Base-by-base conservation (phyloP, 2,888 invertebrate genomes). In the Brachyptera risi region DNA sequence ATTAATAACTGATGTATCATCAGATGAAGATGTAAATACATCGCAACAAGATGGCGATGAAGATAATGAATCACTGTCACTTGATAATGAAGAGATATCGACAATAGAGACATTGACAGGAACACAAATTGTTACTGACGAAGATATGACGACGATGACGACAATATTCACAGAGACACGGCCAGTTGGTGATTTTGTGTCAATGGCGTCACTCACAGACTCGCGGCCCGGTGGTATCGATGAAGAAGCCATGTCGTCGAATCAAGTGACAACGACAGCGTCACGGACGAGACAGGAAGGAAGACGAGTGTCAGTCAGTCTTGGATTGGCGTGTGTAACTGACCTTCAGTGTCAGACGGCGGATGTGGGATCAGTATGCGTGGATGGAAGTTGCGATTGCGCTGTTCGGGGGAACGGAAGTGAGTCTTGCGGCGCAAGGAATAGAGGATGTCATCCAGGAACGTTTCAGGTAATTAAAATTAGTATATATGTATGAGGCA, bases 261-360 rank as follows among this genome's bases (percentile, higher is more conserved):
- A n/a, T 21, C 24, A 26, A 51, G 23, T 21, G 27, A 1, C 13
- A n/a, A n/a, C n/a, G n/a, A n/a, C n/a, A n/a, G n/a, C 31, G 31
- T 7, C 11, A 31, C 31, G 31, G 11, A 31, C 31, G 11, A 5
- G 31, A 31, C 31, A 31, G 11, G 31, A 31, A 31, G 31, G 31
- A 31, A n/a, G n/a, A n/a, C 23, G 26, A 4, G 60, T 65, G 42
- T 77, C 81, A 1, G 83, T 90, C 5, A 91, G 91, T 17, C 78
- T 94, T 37, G 93, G 94, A 5, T 80, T 89, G 70, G 76, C 83
- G 2, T 94, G 94, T 71, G 77, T 81, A 42, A 82, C 83, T 23
- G 87, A 92, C 73, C 76, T 85, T 31, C 91, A 94, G 75, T 94
- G 94, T 71, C 84, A 85, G 69, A 79, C 85, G 68, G 85, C 92